Conservation (phyloP, 2,888 invertebrate genomes). For the Schizotus pectinicornis region DNA sequence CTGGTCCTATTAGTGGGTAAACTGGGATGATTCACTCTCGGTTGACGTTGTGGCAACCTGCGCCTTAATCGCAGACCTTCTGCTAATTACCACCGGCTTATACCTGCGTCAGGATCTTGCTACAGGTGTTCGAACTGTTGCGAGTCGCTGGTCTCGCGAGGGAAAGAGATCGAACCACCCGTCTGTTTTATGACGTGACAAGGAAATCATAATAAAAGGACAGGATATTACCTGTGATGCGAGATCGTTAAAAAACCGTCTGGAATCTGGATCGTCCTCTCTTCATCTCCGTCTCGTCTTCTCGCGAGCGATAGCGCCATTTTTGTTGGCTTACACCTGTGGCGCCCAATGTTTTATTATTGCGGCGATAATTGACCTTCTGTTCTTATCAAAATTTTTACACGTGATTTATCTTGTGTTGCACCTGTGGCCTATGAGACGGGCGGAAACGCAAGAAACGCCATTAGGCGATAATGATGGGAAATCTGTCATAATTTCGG, state of each 20-base stretch:
- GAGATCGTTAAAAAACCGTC: constrained; percentile 53
- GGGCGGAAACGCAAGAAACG: no score
- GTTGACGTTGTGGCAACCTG: no score
- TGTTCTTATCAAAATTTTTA: constrained; percentile 46
- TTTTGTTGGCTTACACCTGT: constrained; percentile 38
- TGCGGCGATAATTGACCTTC: constrained; percentile 50
- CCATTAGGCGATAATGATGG: no score
- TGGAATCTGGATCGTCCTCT: constrained; percentile 51
- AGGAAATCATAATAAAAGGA: constrained; percentile 51
- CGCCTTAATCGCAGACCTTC: no score
- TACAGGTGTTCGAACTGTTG: constrained; percentile 7
- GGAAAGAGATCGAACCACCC: constrained; percentile 20
- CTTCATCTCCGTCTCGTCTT: constrained; percentile 37
- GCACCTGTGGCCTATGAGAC: constrained; percentile 31
- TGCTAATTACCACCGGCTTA: no score
- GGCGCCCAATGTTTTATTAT: constrained; percentile 50
- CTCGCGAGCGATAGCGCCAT: constrained; percentile 7
- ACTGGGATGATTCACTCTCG: no score
- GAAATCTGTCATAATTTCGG: no score
- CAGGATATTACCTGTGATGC: constrained; percentile 50
- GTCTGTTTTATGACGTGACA: constrained; percentile 51
- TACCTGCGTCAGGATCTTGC: no score
- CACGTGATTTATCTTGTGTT: constrained; percentile 42
- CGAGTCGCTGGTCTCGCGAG: constrained; percentile 3
- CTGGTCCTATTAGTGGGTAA: no score